Evolutionary conservation across 2,888 invertebrate genomes (phyloP).

Genomic region (Drosophila falleni): DNA sequence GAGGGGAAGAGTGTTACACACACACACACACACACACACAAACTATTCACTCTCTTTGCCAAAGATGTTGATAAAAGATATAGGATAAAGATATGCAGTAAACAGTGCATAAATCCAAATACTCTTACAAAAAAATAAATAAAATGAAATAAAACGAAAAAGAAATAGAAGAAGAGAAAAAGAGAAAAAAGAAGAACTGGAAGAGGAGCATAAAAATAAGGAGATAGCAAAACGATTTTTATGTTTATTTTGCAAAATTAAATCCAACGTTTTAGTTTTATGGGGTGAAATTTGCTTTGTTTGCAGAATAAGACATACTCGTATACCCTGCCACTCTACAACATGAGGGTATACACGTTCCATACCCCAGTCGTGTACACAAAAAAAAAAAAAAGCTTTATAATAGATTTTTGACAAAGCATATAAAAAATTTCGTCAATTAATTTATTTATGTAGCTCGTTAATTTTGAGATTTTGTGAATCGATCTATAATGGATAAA

Average conservation of each 20-base stretch:
- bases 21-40: conserved; percentile 8
- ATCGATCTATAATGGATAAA: too few species aligned
- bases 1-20: conserved; percentile 1
- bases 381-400: too few species aligned
- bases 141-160: not conserved
- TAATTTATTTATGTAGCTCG: too few species aligned
- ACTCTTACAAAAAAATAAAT: not conserved
- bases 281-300: conserved; percentile 78
- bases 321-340: not conserved
- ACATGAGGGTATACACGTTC: not conserved
- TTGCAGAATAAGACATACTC: conserved; percentile 62
- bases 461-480: too few species aligned
- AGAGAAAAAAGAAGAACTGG: not conserved
- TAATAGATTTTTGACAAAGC: too few species aligned
- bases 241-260: conserved; percentile 80
- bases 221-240: conserved; percentile 60
- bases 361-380: not conserved
- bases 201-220: conserved; percentile 15
- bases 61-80: conserved; percentile 52
- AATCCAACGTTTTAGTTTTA: conserved; percentile 80
- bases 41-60: conserved; percentile 29
- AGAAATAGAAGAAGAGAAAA: not conserved
- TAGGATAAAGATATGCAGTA: conserved; percentile 46
- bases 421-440: too few species aligned
- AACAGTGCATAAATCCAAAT: conserved; percentile 37